phyloP scores from a whole-genome alignment of 2,888 invertebrate species.

The Hydraecia micacea region DNA sequence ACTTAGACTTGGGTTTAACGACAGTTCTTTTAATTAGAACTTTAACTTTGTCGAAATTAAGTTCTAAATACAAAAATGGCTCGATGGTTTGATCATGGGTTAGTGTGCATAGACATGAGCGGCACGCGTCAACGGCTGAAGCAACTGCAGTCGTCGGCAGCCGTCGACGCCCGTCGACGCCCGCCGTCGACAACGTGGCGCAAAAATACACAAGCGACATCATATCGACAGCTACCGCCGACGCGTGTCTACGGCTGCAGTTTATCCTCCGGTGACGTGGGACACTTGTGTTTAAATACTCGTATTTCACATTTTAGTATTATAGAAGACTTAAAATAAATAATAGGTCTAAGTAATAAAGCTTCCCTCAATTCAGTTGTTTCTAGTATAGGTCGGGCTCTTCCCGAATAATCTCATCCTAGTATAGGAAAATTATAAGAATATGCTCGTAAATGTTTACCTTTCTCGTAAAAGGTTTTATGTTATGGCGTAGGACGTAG shows the following conservation, averaged over 20 bases:
- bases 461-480: conserved; percentile 53
- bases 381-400: not conserved
- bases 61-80: not conserved
- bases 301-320: too few species aligned
- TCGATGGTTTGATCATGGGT: not conserved
- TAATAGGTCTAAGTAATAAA: not conserved
- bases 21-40: not conserved
- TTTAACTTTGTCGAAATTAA: not conserved
- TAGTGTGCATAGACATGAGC: too few species aligned
- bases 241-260: too few species aligned
- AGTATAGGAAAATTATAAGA: conserved; percentile 43
- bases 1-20: not conserved
- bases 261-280: too few species aligned
- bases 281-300: too few species aligned
- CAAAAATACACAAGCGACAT: too few species aligned
- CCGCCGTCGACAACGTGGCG: too few species aligned
- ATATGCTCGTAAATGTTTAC: conserved; percentile 42
- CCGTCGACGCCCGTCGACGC: too few species aligned
- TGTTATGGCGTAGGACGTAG: conserved; percentile 41
- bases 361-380: not conserved
- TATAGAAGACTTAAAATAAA: not conserved
- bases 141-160: too few species aligned
- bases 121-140: too few species aligned
- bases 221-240: too few species aligned
- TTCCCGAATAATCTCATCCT: conserved; percentile 11